These are phyloP conservation scores for Oscheius myriophilus DNA, from an alignment of 2,888 invertebrate species.

Conservation along the genomic window DNA sequence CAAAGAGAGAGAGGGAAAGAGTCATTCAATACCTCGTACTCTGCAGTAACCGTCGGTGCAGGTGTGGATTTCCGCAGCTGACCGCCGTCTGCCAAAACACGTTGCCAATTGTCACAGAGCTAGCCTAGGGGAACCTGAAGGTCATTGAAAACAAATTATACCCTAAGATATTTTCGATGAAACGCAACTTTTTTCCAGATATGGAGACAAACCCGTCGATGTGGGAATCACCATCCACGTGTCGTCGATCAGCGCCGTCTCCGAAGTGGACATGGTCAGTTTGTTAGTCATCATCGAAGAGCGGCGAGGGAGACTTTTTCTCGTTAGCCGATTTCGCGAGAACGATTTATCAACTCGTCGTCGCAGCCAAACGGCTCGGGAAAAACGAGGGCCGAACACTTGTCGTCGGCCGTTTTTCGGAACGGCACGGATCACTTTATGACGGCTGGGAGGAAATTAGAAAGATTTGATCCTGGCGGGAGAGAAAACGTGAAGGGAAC, in stretches of 20 bases:
- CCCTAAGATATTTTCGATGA: neutral
- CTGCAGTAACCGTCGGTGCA: neutral
- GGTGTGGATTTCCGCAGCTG: neutral
- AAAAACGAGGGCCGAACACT: slow-evolving; percentile 20
- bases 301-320: too few relatives aligned
- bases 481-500: too few relatives aligned
- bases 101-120: neutral
- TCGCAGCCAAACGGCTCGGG: slow-evolving; percentile 4
- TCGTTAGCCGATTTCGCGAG: neutral
- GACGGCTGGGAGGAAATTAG: too few relatives aligned
- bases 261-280: slow-evolving; percentile 95
- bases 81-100: neutral
- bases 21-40: neutral
- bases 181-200: slow-evolving; percentile 79
- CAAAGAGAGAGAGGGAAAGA: too few relatives aligned
- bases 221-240: slow-evolving; percentile 98
- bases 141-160: neutral
- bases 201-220: slow-evolving; percentile 83
- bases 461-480: too few relatives aligned
- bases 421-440: neutral
- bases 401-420: slow-evolving; percentile 24
- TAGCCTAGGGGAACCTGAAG: neutral
- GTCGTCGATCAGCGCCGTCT: slow-evolving; percentile 96
- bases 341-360: slow-evolving; percentile 24
- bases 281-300: too few relatives aligned